Percentiles rank a stretch among this genome's conserved stretches.
These are phyloP conservation scores for Premnoplex brunnescens DNA, from an alignment of 2,797 vertebrate species.

Conservation along the genomic window DNA sequence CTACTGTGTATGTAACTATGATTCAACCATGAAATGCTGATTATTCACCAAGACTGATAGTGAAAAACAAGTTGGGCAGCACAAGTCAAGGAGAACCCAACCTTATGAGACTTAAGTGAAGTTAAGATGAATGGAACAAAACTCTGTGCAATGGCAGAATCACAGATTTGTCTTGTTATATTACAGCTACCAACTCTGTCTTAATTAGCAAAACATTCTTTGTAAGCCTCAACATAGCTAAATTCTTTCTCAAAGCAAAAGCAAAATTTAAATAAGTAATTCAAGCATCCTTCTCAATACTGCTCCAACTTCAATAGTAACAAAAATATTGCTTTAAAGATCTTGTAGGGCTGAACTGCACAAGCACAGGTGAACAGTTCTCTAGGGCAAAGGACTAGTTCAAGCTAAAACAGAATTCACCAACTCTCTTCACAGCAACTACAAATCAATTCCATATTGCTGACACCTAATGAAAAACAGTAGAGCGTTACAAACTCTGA, in stretches of 20 bases:
- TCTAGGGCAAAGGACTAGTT: not conserved
- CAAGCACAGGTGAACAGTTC: not conserved
- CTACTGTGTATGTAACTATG: not conserved
- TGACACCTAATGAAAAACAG: not conserved
- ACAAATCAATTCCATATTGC: not conserved
- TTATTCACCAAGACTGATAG: not conserved
- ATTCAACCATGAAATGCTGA: not conserved
- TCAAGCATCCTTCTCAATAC: not conserved
- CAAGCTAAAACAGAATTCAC: not conserved
- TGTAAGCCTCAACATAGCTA: not conserved
- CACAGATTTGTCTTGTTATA: not conserved
- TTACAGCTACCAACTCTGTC: not conserved
- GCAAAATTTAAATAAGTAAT: not conserved
- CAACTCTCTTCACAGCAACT: not conserved
- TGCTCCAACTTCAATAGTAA: not conserved
- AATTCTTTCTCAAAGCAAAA: not conserved
- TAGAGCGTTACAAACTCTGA: not conserved
- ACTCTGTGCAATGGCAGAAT: not conserved
- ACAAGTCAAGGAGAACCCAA: not conserved
- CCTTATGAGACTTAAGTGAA: not conserved
- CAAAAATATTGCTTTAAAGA: not conserved
- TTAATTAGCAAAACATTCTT: not conserved
- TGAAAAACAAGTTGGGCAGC: not conserved
- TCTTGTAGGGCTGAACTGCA: not conserved
- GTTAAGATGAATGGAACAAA: not conserved